Evolutionary conservation across 2,797 vertebrate species (phyloP).

Genomic region (Apogon talboti): DNA sequence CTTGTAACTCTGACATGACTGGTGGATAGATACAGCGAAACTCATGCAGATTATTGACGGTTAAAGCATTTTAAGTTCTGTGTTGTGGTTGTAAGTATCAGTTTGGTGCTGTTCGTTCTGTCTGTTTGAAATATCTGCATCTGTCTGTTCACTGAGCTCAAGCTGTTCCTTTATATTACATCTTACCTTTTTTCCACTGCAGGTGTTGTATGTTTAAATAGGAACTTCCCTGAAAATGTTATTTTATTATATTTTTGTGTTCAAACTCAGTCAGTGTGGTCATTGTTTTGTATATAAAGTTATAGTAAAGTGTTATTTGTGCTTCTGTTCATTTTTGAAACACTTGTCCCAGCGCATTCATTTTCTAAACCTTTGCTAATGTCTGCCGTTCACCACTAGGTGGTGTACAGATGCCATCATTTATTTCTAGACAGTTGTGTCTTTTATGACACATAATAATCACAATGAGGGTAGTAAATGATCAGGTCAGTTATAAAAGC

Average conservation of each 20-base stretch:
- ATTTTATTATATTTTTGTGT: neutral
- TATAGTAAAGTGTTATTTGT: slow-evolving; percentile 62
- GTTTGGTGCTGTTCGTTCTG: neutral
- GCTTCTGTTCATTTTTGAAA: neutral
- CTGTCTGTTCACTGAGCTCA: neutral
- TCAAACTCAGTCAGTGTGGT: slow-evolving; percentile 8
- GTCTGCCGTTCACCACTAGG: slow-evolving; percentile 53
- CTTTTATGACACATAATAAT: slow-evolving; percentile 19
- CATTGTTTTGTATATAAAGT: slow-evolving; percentile 48
- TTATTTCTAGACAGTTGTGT: slow-evolving; percentile 2
- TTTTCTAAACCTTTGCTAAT: neutral
- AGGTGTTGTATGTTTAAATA: too few species aligned
- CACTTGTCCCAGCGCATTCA: neutral
- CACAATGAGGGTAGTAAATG: neutral
- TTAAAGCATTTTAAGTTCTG: neutral
- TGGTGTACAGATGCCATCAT: slow-evolving; percentile 41
- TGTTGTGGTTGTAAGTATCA: neutral
- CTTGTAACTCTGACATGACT: neutral
- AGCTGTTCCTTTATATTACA: neutral
- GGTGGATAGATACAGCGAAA: neutral
- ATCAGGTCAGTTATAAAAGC: slow-evolving; percentile 6
- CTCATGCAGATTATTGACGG: neutral
- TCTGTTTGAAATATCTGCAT: neutral
- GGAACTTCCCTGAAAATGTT: neutral
- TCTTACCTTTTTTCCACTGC: too few species aligned